Percentiles rank a stretch among this genome's conserved stretches.
Evolutionary conservation across 2,797 vertebrate species (phyloP).

Genomic region (Oophaga sylvatica): DNA sequence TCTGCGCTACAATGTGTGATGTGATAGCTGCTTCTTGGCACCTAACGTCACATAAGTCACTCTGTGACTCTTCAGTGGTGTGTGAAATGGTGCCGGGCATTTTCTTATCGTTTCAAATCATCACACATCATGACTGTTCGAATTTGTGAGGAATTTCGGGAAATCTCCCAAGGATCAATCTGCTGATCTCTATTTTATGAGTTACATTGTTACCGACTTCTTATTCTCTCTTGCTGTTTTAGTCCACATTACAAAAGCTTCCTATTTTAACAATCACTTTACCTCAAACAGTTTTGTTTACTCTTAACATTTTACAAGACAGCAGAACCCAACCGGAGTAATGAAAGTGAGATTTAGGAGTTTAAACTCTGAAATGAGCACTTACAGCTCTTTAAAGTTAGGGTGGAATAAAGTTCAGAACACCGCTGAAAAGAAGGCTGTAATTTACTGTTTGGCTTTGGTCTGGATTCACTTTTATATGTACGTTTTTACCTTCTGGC

Average conservation of each 20-base stretch:
- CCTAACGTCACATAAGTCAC: no score
- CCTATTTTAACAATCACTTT: neutral
- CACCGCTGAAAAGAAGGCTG: neutral
- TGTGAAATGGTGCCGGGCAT: no score
- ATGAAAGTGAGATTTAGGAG: neutral
- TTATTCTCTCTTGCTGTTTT: neutral
- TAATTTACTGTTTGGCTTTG: neutral
- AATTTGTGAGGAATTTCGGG: no score
- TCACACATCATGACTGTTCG: no score
- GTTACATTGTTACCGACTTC: neutral
- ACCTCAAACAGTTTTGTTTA: neutral
- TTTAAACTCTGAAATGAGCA: neutral
- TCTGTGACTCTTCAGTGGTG: no score
- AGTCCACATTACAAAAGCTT: neutral
- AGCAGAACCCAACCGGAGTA: neutral
- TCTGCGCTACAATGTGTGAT: no score
- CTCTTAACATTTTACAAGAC: neutral
- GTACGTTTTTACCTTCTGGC: neutral
- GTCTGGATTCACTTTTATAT: neutral
- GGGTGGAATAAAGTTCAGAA: constrained; percentile 2
- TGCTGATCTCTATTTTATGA: no score
- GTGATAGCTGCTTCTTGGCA: no score
- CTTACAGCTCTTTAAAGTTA: neutral
- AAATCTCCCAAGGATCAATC: no score
- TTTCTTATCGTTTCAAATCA: no score